Base-by-base conservation (phyloP, 2,797 vertebrate genomes). In the Neosalanx taihuensis region DNA sequence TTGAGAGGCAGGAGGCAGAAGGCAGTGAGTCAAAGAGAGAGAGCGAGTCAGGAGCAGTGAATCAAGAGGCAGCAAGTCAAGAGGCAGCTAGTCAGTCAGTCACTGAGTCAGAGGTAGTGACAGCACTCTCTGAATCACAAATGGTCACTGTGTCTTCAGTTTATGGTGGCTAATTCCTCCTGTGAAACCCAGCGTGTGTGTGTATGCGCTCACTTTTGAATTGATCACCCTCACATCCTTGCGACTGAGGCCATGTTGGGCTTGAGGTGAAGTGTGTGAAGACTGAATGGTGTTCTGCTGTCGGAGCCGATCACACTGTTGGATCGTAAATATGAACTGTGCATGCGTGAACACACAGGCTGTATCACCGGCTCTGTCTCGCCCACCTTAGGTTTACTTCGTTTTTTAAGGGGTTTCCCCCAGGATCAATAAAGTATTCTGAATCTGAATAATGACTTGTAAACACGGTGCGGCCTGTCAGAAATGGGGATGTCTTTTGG, bases 401-500 rank as follows among this genome's bases (percentile, higher is more conserved):
- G n/a, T n/a, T n/a, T n/a, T n/a, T n/a, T n/a, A n/a, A n/a, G n/a
- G n/a, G n/a, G n/a, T n/a, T n/a, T n/a, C n/a, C n/a, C n/a, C n/a
- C n/a, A n/a, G n/a, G n/a, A n/a, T n/a, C n/a, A n/a, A n/a, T n/a
- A n/a, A n/a, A n/a, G n/a, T n/a, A n/a, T n/a, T n/a, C n/a, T n/a
- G n/a, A n/a, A n/a, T n/a, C n/a, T n/a, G n/a, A n/a, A n/a, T n/a
- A 17, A 35, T 30, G 31, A 13, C 18, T 31, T n/a, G 33, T 4
- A 13, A 20, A 33, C 18, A 64, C 10, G 10, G 63, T 57, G 59
- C 6, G 18, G 73, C 67, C 76, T 66, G 65, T 75, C 78, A 74
- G 76, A 85, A 85, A 79, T 70, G 64, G 78, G 75, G 81, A 85
- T 81, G 82, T 78, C 57, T 72, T 83, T 76, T 61, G 20, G 70